phyloP scores from a whole-genome alignment of 2,797 vertebrate species.

The Crax fasciolata region DNA sequence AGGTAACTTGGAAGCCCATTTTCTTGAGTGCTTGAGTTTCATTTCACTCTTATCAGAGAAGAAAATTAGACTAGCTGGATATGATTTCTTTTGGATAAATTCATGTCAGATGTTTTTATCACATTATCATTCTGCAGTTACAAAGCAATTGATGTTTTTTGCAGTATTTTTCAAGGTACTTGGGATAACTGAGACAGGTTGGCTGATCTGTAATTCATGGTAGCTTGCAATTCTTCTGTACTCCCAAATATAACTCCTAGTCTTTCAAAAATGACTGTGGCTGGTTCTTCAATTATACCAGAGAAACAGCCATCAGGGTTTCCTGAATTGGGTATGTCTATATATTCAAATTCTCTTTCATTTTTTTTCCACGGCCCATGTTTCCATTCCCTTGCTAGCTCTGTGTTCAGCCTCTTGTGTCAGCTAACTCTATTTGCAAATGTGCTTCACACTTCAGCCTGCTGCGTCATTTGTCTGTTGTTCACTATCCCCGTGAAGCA shows the following conservation, averaged over 20 bases:
- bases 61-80: background rate
- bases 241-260: background rate
- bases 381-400: background rate
- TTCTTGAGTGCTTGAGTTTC: background rate
- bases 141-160: background rate
- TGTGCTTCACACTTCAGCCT: background rate
- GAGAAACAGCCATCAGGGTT: background rate
- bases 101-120: background rate
- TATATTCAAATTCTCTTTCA: background rate
- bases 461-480: background rate
- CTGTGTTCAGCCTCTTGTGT: background rate
- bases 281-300: constrained; percentile 1
- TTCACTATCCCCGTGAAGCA: background rate
- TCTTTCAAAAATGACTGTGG: background rate
- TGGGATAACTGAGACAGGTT: background rate
- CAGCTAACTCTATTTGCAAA: background rate
- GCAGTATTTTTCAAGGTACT: background rate
- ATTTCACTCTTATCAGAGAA: background rate
- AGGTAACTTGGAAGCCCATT: background rate
- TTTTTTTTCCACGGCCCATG: background rate
- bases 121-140: background rate
- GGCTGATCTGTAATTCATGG: background rate
- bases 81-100: background rate
- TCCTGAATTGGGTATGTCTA: background rate
- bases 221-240: background rate